Base-by-base conservation (phyloP, 2,888 invertebrate species). In the Thumatha senex region DNA sequence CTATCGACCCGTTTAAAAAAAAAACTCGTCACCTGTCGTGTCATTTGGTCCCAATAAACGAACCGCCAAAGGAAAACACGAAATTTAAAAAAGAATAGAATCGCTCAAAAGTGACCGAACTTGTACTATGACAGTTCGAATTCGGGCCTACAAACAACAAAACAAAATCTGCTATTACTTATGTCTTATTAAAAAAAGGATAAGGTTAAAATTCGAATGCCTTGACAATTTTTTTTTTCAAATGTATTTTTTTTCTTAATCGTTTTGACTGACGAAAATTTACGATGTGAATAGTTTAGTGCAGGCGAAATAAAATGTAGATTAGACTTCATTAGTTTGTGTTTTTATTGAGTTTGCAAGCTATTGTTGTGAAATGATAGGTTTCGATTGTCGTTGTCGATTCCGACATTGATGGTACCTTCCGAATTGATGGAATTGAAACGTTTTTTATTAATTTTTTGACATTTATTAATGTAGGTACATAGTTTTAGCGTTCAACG, bases 31-130 rank as follows among this genome's bases (percentile, higher is more conserved):
- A 91, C 90, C 91, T 91, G 91, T 89, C 89, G 89, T 90, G 90
- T 90, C 91, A 90, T 90, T 91, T 90, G 91, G 91, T 85, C 67
- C 84, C 86, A 86, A 87, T 88, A 86, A 87, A 85, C 80, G 76
- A 56, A 77, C 89, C 89, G 89, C 85, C 89, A 89, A 89, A 89
- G 87, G 88, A 87, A 45, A 86, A 84, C 78, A 83, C 64, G 70
- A 78, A 82, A 80, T 82, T 80, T 76, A 67, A 80, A 83, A 84
- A 87, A 84, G 84, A 85, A 82, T 60, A 51, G 72, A 73, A 78
- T 78, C 79, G 78, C 78, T 80, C 77, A 85, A 82, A 81, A 86
- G 75, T 89, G 89, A 87, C 87, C 89, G 71, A 76, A 77, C 71
- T 74, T 72, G 80, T 73, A 76, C 76, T 80, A 82, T 78, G 82